Evolutionary conservation across 2,113 vertebrate species (phyloP), one percentile per base, ranked within the genome.

Genomic region (Garra rufa): DNA sequence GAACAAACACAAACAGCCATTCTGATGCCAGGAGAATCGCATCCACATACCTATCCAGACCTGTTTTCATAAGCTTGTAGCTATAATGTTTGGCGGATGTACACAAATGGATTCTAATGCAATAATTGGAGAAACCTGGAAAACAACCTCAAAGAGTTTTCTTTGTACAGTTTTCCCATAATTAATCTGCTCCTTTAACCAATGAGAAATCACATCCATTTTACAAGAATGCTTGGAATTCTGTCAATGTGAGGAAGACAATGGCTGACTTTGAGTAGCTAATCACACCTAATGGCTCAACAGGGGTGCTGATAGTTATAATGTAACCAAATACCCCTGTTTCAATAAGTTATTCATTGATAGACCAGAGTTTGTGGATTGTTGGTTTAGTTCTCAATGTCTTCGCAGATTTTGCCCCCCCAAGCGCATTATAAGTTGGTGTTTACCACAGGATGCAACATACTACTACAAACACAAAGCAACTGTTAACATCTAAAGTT

Each of bases 231-330:
- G 84, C 78, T 81, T 83, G 92, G 92, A 93, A 95, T 95, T 87
- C 89, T 17, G 86, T 76, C 87, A 93, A 92, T 95, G 89, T 87
- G 89, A 82, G 34, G 46, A 84, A 90, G 86, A 92, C 92, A 91
- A 91, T 93, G 91, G 87, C 86, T 83, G 78, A 92, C 92, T 92
- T 93, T 93, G 89, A 92, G 89, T 89, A 88, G 30, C 86, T 88
- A 87, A 89, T 91, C 87, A 85, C 80, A 87, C 74, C 85, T 85
- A 55, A 82, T 76, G 67, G 46, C 55, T 74, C 76, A 50, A 80
- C 75, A 24, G 52, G 80, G 81, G 81, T 69, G 34, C 85, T 83
- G 78, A 3, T 0, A 55, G 91, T 92, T 92, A 93, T 87, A 83
- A 85, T 90, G 44, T 92, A 94, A 92, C 90, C 65, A 71, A 57